Base-by-base conservation (phyloP, 2,113 vertebrate species). In the Eupsittula cactorum region DNA sequence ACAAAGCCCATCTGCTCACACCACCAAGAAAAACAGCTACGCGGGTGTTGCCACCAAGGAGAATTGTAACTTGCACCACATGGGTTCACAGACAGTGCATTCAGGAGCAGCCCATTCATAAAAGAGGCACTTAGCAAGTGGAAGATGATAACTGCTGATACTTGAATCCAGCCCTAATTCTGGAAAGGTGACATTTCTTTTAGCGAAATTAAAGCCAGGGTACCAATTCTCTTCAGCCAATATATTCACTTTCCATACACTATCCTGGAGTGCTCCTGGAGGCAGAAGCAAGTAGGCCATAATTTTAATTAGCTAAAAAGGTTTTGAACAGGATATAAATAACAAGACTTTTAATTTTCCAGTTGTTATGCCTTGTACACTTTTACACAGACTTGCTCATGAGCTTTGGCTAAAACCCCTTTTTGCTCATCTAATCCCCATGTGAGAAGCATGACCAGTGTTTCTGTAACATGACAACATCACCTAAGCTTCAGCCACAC, bases 281-380 rank as follows among this genome's bases (percentile, higher is more conserved):
- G 39, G 27, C 70, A 93, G 35, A 85, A 82, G 39, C 74, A 84
- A 82, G 74, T 29, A 65, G 29, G 39, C 17, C 53, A 57, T 69
- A 62, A 52, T 44, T 90, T 88, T 79, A 79, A 82, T 93, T 68
- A 85, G 44, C 57, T 93, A 76, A 88, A 88, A 87, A 88, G 31
- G 27, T 69, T 85, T 93, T 76, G 70, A 85, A 82, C 29, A 87
- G 42, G 41, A 37, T n/a, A 52, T 85, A 79, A 80, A 88, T 52
- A 55, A 27, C 16, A 85, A 31, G 39, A 25, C 63, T 64, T 57
- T 11, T 73, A 41, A 85, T 90, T 76, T 82, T 86, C 47, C 52
- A n/a, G 35, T 47, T 90, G 42, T 42, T 79, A 69, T 76, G 27
- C 33, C 31, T 80, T 1, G 2, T 75, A 68, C 4, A 16, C 23